A percentile compares a stretch with the other conserved stretches of the same genome.
Conservation (phyloP, 2,113 vertebrate species). For the Junco hyemalis region DNA sequence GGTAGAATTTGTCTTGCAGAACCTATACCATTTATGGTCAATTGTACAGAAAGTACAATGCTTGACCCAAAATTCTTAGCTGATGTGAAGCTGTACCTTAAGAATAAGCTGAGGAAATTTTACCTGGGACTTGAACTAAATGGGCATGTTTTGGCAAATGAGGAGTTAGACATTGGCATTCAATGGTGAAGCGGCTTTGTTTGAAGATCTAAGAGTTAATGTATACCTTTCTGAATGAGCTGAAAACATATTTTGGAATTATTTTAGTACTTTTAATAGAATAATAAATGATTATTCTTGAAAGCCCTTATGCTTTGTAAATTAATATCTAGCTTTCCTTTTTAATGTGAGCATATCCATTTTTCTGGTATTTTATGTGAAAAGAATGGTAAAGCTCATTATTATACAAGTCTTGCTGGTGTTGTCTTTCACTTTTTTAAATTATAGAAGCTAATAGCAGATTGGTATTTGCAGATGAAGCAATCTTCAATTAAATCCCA, state of each 20-base stretch:
- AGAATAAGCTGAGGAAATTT: background rate
- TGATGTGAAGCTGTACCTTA: background rate
- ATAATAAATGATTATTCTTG: background rate
- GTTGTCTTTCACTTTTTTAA: background rate
- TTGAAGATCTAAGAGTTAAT: background rate
- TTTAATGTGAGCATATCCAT: background rate
- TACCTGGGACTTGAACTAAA: background rate
- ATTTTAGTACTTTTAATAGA: background rate
- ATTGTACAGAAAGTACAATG: background rate
- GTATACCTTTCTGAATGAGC: background rate
- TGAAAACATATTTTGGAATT: background rate
- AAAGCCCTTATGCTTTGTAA: background rate
- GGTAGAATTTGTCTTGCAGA: background rate
- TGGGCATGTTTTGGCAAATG: background rate
- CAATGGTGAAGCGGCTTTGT: background rate
- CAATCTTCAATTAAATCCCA: slow-evolving; percentile 85
- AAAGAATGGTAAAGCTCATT: background rate
- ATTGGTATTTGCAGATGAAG: slow-evolving; percentile 72
- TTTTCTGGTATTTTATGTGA: background rate
- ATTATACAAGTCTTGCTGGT: background rate
- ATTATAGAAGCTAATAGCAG: background rate
- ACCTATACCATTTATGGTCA: background rate
- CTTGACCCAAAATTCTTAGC: background rate
- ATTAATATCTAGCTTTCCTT: background rate
- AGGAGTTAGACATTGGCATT: background rate